Percentiles rank a stretch among this genome's conserved stretches.
phyloP scores from a whole-genome alignment of 2,888 invertebrate genomes.

The Ichneumoninae sp. region DNA sequence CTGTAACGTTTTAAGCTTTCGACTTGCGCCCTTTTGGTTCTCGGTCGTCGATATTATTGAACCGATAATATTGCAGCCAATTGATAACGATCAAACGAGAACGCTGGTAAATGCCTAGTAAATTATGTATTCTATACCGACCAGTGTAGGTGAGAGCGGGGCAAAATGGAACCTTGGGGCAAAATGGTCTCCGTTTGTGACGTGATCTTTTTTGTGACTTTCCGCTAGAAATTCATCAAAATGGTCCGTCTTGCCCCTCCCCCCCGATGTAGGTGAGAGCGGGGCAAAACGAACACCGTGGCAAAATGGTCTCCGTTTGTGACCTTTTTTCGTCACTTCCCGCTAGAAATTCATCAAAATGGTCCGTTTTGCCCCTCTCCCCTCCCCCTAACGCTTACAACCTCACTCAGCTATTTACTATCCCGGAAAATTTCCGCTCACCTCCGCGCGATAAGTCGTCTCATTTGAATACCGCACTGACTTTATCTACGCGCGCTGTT shows the following conservation, averaged over 20 bases:
- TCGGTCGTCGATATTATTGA: constrained; percentile 36
- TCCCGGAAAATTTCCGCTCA: constrained; percentile 69
- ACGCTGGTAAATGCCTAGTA: constrained; percentile 32
- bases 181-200: too few relatives aligned
- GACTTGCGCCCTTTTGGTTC: not conserved
- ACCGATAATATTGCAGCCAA: constrained; percentile 3
- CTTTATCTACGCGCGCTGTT: constrained; percentile 57
- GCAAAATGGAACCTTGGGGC: too few relatives aligned
- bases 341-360: not conserved
- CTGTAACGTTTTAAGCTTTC: not conserved
- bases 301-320: not conserved
- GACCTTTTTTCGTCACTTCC: not conserved
- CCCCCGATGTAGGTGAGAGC: not conserved
- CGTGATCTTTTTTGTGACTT: not conserved
- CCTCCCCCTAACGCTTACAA: not conserved
- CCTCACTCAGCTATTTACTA: constrained; percentile 26
- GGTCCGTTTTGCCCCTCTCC: too few relatives aligned
- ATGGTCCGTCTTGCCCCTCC: too few relatives aligned
- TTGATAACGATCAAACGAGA: constrained; percentile 48
- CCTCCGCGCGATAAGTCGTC: constrained; percentile 16
- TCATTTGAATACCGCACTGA: constrained; percentile 70
- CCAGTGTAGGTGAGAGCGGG: not conserved
- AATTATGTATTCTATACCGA: not conserved
- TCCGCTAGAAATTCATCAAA: too few relatives aligned
- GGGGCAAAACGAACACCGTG: not conserved